These are phyloP conservation scores for Sebastolobus altivelis DNA, from an alignment of 2,797 vertebrate genomes.

Conservation along the genomic window DNA sequence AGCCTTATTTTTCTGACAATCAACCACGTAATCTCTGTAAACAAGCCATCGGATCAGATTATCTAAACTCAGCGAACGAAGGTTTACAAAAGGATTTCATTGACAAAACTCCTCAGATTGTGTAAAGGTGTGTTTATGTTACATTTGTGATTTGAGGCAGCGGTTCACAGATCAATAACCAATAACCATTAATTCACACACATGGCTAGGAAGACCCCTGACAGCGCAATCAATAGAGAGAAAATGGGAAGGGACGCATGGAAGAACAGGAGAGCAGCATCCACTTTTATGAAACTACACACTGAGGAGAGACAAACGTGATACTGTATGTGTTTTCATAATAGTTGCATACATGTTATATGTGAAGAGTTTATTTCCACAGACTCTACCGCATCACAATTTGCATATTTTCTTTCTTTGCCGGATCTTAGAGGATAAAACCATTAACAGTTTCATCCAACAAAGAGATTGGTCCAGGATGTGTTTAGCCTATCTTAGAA, in stretches of 20 bases:
- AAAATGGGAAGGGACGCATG: conserved; percentile 19
- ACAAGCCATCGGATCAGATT: not conserved
- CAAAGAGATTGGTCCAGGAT: not conserved
- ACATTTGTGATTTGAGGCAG: conserved; percentile 14
- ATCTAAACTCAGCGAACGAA: not conserved
- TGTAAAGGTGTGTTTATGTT: not conserved
- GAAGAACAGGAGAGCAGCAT: conserved; percentile 5
- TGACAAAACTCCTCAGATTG: not conserved
- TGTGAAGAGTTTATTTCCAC: not conserved
- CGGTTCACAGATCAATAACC: conserved; percentile 48
- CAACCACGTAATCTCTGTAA: not conserved
- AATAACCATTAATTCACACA: conserved; percentile 43
- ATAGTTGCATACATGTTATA: not conserved
- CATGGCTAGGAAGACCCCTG: conserved; percentile 12
- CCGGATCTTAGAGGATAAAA: not conserved
- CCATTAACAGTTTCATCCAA: not conserved
- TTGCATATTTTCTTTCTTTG: not conserved
- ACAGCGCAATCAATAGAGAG: conserved; percentile 34
- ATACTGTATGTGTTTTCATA: not conserved
- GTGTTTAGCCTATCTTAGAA: not conserved
- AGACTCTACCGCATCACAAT: not conserved
- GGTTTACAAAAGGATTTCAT: not conserved
- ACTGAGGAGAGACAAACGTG: not conserved
- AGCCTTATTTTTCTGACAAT: not conserved
- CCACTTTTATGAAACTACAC: conserved; percentile 3